Evolutionary conservation across 2,797 vertebrate genomes (phyloP).

Genomic region (Leptoclinus maculatus): DNA sequence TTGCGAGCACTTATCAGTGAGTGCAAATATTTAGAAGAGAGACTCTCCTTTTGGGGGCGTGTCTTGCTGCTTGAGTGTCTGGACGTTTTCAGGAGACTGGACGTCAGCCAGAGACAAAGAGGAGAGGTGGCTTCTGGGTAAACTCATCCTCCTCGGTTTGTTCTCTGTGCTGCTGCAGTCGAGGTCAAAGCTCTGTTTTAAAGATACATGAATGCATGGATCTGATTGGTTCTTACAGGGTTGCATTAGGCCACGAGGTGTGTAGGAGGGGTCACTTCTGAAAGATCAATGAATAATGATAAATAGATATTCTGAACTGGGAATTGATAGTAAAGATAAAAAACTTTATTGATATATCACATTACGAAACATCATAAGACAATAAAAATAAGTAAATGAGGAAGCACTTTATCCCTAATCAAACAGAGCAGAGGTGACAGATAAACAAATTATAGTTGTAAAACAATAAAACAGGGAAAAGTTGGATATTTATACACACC

Average conservation of each 20-base stretch:
- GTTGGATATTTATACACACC: neutral
- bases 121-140: neutral
- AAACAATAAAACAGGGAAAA: neutral
- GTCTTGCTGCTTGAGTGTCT: conserved; percentile 12
- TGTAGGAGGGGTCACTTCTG: neutral
- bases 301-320: neutral
- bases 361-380: neutral
- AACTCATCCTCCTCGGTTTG: neutral
- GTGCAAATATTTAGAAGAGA: conserved; percentile 2
- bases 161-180: neutral
- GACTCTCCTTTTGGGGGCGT: neutral
- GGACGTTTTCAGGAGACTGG: conserved; percentile 45
- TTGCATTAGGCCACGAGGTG: neutral
- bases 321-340: neutral
- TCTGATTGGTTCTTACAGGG: neutral
- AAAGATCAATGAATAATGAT: neutral
- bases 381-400: neutral
- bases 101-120: conserved; percentile 35
- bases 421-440: neutral
- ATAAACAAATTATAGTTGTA: neutral
- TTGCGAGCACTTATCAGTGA: neutral
- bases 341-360: neutral
- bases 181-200: neutral
- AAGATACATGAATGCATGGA: neutral
- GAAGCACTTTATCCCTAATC: neutral